Conservation (phyloP, 2,888 invertebrate species). For the Vannuccia rotundouncinata region DNA sequence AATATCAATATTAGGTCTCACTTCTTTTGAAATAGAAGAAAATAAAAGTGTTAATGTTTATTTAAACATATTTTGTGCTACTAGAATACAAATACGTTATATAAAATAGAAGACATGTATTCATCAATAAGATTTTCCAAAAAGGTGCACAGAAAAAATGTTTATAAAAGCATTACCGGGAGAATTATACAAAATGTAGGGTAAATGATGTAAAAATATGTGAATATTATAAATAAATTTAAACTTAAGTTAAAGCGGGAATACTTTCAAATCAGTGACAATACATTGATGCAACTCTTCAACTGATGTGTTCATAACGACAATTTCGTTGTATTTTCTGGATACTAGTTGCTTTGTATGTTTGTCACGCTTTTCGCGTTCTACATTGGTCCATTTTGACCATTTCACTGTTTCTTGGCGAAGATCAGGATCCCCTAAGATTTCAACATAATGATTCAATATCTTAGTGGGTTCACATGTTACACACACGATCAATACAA, state of each 20-base stretch:
- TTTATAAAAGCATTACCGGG: no score
- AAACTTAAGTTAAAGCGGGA: neutral
- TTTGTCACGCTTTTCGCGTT: conserved; percentile 6
- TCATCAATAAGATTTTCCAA: no score
- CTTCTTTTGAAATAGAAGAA: no score
- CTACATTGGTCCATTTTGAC: conserved; percentile 13
- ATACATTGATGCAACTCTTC: neutral
- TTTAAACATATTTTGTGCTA: no score
- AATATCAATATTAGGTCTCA: no score
- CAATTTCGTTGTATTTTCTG: neutral
- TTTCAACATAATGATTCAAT: neutral
- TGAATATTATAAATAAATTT: no score
- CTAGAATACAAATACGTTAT: no score
- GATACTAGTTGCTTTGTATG: neutral
- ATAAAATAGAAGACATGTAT: no score
- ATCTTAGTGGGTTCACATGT: neutral
- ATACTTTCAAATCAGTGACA: conserved; percentile 2
- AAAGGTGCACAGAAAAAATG: no score
- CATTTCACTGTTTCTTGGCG: neutral
- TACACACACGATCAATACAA: conserved; percentile 5
- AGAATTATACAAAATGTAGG: no score
- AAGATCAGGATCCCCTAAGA: neutral
- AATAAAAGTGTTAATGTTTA: no score
- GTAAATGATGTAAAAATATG: no score
- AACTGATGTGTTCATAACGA: neutral